Conservation (phyloP, 1,140 invertebrate species). For the Hesperophylax magnus region DNA sequence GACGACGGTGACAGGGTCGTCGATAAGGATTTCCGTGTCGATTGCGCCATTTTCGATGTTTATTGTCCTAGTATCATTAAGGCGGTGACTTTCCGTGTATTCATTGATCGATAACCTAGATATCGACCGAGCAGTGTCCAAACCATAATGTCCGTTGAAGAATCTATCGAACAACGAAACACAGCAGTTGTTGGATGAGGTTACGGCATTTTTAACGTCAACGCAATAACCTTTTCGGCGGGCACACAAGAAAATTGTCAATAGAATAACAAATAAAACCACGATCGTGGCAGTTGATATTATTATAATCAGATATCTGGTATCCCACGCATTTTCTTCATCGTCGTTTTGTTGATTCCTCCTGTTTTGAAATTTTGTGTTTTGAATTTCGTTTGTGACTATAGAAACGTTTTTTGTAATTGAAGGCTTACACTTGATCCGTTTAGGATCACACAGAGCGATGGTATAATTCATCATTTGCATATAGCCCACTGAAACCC, state of each 20-base stretch:
- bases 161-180: constrained; percentile 56
- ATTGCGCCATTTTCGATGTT: constrained; percentile 68
- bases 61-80: constrained; percentile 67
- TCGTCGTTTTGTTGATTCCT: constrained; percentile 59
- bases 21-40: constrained; percentile 57
- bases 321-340: constrained; percentile 23
- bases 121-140: constrained; percentile 72
- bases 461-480: constrained; percentile 75
- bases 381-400: constrained; percentile 61
- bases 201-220: constrained; percentile 48
- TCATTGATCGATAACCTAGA: constrained; percentile 76
- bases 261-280: constrained; percentile 24
- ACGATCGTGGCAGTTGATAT: constrained; percentile 17
- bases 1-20: constrained; percentile 69
- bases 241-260: constrained; percentile 39
- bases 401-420: constrained; percentile 62
- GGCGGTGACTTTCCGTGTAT: constrained; percentile 74
- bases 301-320: constrained; percentile 60
- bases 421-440: constrained; percentile 68
- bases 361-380: constrained; percentile 67
- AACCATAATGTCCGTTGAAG: constrained; percentile 59
- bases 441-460: constrained; percentile 71
- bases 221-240: constrained; percentile 43
- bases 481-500: constrained; percentile 74
- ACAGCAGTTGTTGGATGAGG: constrained; percentile 47